phyloP scores from a whole-genome alignment of 2,888 invertebrate species.

The Aplocera efformata region DNA sequence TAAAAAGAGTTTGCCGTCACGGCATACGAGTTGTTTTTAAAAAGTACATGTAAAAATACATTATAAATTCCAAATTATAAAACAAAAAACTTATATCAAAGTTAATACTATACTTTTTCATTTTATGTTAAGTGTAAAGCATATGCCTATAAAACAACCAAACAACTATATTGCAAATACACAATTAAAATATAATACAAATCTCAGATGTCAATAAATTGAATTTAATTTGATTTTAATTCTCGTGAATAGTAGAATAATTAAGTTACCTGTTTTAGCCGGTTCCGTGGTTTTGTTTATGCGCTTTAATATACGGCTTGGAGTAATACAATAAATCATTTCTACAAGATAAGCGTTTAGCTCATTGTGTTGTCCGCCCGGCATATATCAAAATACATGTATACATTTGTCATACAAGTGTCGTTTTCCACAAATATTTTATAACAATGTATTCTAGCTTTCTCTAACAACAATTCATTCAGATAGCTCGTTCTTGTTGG shows the following conservation, averaged over 20 bases:
- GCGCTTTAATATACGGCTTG: slow-evolving; percentile 47
- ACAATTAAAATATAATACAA: slow-evolving; percentile 33
- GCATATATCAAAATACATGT: slow-evolving; percentile 24
- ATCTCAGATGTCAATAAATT: slow-evolving; percentile 51
- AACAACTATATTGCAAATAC: too few relatives aligned
- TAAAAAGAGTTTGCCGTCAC: too few relatives aligned
- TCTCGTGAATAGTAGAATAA: slow-evolving; percentile 55
- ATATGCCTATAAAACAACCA: too few relatives aligned
- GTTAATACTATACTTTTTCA: too few relatives aligned
- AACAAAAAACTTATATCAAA: too few relatives aligned
- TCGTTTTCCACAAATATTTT: slow-evolving; percentile 16
- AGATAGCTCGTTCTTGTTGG: too few relatives aligned
- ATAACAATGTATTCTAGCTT: background rate
- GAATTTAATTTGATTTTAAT: slow-evolving; percentile 51
- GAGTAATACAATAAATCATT: slow-evolving; percentile 59
- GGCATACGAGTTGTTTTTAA: too few relatives aligned
- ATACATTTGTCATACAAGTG: slow-evolving; percentile 3
- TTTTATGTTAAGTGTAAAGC: too few relatives aligned
- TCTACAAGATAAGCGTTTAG: slow-evolving; percentile 47
- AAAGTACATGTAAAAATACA: too few relatives aligned
- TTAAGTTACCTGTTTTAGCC: slow-evolving; percentile 53
- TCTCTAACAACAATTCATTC: too few relatives aligned
- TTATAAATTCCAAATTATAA: too few relatives aligned
- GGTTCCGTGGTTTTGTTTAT: slow-evolving; percentile 56
- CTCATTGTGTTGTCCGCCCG: slow-evolving; percentile 42